phyloP scores from a whole-genome alignment of 2,797 vertebrate genomes.

The Enteromius viviparus region DNA sequence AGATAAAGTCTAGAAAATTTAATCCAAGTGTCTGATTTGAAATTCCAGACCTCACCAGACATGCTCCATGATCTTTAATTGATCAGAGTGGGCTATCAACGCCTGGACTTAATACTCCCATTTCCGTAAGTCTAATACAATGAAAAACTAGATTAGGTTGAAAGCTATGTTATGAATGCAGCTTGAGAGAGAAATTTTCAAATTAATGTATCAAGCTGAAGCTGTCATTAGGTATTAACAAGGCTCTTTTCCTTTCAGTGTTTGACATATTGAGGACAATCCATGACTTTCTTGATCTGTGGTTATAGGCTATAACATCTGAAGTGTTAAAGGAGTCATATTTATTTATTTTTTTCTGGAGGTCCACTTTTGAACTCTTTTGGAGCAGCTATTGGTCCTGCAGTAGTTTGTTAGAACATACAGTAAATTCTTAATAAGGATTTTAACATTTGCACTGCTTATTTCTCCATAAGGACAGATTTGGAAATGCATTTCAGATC shows the following conservation, averaged over 20 bases:
- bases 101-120: conserved; percentile 24
- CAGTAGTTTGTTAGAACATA: neutral
- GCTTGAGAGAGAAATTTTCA: conserved; percentile 16
- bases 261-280: conserved; percentile 28
- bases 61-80: conserved; percentile 44
- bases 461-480: neutral
- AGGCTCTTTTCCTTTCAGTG: neutral
- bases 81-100: conserved; percentile 35
- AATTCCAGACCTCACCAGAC: conserved; percentile 6
- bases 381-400: neutral
- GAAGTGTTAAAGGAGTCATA: neutral
- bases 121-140: conserved; percentile 19
- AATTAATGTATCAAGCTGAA: conserved; percentile 11
- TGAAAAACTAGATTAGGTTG: conserved; percentile 31
- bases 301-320: neutral
- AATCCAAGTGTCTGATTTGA: conserved; percentile 26
- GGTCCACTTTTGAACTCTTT: neutral
- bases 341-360: neutral
- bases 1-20: neutral
- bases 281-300: conserved; percentile 4
- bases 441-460: neutral
- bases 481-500: neutral
- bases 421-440: neutral
- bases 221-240: conserved; percentile 32
- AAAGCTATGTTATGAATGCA: conserved; percentile 28